A percentile compares a stretch with the other conserved stretches of the same genome.
Conservation (phyloP, 2,888 invertebrate species). For the Atrina japonica region DNA sequence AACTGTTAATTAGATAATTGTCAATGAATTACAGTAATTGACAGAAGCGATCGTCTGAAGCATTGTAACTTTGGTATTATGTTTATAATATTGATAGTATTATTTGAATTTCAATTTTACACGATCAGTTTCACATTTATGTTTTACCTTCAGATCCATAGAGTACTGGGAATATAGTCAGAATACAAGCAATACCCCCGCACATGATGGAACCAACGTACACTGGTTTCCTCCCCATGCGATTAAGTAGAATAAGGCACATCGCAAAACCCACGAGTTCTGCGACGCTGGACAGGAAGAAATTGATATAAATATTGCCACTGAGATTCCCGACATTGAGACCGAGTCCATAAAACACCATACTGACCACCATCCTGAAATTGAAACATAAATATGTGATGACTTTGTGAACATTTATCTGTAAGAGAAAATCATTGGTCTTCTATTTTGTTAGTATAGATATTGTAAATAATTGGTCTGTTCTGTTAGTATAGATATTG, state of each 20-base stretch:
- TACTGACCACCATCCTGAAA: conserved; percentile 88
- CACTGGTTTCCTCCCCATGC: conserved; percentile 87
- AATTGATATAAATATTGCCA: conserved; percentile 87
- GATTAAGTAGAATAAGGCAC: conserved; percentile 84
- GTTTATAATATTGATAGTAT: no score
- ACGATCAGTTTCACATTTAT: no score
- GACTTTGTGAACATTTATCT: no score
- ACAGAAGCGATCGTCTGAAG: no score
- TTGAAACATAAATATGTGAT: no score
- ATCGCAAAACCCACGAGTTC: conserved; percentile 88
- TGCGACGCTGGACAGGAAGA: conserved; percentile 87
- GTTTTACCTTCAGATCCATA: conserved; percentile 33
- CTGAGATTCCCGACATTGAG: conserved; percentile 88
- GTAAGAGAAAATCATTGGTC: not conserved
- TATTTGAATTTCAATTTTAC: no score
- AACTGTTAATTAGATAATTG: no score
- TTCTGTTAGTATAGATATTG: no score
- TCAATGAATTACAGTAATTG: no score
- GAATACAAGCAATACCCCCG: conserved; percentile 39
- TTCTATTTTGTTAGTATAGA: not conserved
- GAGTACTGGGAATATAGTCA: conserved; percentile 39
- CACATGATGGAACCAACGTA: conserved; percentile 83
- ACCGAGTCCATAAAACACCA: conserved; percentile 89
- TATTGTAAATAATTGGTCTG: not conserved
- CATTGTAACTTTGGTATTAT: no score